Conservation (phyloP, 2,797 vertebrate genomes). For the Typhlichthys eigenmanni region DNA sequence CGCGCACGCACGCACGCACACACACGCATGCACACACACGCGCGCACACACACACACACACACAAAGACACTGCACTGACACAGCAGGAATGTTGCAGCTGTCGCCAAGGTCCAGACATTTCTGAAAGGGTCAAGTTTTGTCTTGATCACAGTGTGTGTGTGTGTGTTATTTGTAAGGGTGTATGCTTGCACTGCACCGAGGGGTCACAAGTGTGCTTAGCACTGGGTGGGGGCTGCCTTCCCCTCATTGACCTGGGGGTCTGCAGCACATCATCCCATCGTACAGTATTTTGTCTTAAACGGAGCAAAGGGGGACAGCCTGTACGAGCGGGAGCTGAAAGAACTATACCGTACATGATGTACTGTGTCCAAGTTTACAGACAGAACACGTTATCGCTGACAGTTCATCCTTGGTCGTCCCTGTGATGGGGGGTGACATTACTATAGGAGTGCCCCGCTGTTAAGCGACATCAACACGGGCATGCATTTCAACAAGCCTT, state of each 20-base stretch:
- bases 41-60: conserved; percentile 30
- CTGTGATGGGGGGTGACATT: conserved; percentile 52
- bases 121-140: conserved; percentile 45
- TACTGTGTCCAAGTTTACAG: too few species aligned
- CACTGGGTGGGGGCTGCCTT: conserved; percentile 29
- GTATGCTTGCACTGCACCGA: conserved; percentile 12
- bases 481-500: conserved; percentile 70
- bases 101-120: conserved; percentile 58
- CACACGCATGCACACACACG: conserved; percentile 17
- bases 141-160: conserved; percentile 16
- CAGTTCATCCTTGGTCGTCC: not conserved
- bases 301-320: too few species aligned
- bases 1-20: conserved; percentile 6
- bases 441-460: conserved; percentile 58
- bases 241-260: conserved; percentile 30
- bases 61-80: conserved; percentile 28
- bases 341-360: too few species aligned
- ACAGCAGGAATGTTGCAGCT: conserved; percentile 68
- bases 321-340: too few species aligned
- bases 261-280: conserved; percentile 29
- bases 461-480: conserved; percentile 73
- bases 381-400: not conserved
- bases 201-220: conserved; percentile 35
- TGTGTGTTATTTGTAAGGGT: conserved; percentile 20
- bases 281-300: too few species aligned